Percentiles rank a stretch among this genome's conserved stretches.
phyloP scores from a whole-genome alignment of 1,140 invertebrate genomes.

The Drosophila rhopaloa region DNA sequence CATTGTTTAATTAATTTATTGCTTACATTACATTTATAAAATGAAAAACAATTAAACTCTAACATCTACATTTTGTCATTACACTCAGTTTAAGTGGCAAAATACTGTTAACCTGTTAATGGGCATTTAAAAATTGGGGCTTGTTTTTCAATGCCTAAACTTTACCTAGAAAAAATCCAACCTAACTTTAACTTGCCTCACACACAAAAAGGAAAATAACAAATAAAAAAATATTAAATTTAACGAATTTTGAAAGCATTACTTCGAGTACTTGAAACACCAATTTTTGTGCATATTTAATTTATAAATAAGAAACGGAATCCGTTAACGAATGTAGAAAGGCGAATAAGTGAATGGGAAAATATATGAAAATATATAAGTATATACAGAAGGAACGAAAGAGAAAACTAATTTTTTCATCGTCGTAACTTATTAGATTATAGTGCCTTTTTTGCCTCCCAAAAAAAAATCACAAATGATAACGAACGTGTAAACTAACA shows the following conservation, averaged over 20 bases:
- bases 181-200: conserved; percentile 37
- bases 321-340: conserved; percentile 33
- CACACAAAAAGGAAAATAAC: conserved; percentile 31
- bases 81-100: conserved; percentile 38
- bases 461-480: conserved; percentile 46
- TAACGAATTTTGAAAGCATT: conserved; percentile 64
- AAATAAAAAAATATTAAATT: conserved; percentile 26
- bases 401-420: conserved; percentile 53
- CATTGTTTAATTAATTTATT: conserved; percentile 75
- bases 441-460: conserved; percentile 82
- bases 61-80: conserved; percentile 42
- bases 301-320: conserved; percentile 44
- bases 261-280: conserved; percentile 78
- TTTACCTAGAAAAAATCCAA: conserved; percentile 26
- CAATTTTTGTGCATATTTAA: conserved; percentile 62
- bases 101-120: conserved; percentile 59
- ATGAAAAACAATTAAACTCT: conserved; percentile 31
- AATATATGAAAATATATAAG: conserved; percentile 39
- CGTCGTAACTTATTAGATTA: conserved; percentile 79
- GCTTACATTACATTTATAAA: conserved; percentile 48
- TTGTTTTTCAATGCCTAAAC: conserved; percentile 39
- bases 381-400: conserved; percentile 26
- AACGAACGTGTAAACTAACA: conserved; percentile 57
- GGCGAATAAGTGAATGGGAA: conserved; percentile 11
- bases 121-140: conserved; percentile 46